These are phyloP conservation scores for Zapornia atra DNA, from an alignment of 2,113 vertebrate species.

Conservation along the genomic window DNA sequence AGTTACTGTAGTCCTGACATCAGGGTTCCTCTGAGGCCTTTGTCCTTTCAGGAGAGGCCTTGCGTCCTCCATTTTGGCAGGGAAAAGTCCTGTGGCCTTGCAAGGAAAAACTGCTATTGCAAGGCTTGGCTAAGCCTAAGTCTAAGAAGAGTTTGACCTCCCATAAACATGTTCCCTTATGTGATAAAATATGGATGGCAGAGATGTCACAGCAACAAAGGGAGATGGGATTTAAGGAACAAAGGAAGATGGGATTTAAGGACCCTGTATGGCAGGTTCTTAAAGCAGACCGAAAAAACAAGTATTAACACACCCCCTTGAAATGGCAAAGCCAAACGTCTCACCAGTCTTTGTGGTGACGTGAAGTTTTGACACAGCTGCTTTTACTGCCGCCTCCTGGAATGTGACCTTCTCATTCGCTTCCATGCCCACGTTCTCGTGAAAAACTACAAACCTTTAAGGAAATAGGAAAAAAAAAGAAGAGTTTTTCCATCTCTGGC, in stretches of 20 bases:
- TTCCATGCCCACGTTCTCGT: neutral
- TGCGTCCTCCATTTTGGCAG: neutral
- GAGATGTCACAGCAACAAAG: neutral
- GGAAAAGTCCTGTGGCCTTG: neutral
- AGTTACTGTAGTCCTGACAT: neutral
- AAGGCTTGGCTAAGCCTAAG: neutral
- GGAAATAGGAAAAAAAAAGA: neutral
- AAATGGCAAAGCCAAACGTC: neutral
- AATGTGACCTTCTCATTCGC: neutral
- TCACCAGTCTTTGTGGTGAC: neutral
- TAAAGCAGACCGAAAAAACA: neutral
- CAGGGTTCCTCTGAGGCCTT: neutral
- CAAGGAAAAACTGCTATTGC: neutral
- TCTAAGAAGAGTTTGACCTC: neutral
- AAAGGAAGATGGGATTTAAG: neutral
- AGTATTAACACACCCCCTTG: neutral
- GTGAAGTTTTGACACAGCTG: neutral
- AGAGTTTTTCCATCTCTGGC: neutral
- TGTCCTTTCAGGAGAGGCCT: neutral
- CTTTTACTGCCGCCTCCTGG: neutral
- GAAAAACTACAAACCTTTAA: neutral
- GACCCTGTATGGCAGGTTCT: neutral
- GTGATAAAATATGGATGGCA: neutral
- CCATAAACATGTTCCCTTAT: neutral
- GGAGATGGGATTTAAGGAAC: neutral